Evolutionary conservation across 2,888 invertebrate species (phyloP).

Genomic region (Coremacera marginata): DNA sequence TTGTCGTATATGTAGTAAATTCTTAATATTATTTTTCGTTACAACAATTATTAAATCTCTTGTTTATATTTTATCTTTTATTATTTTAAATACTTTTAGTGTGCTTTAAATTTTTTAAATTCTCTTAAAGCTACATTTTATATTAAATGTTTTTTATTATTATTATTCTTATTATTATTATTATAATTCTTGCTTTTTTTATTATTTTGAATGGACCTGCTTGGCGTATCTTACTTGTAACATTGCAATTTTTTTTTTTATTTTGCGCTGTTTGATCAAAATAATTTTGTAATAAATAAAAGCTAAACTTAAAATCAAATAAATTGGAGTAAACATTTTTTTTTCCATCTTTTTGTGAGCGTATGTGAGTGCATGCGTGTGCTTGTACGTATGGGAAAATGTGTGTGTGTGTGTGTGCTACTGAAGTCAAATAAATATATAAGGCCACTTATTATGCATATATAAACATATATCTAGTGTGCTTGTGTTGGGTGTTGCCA

Average conservation of each 20-base stretch:
- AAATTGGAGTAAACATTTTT: background rate
- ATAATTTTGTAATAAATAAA: background rate
- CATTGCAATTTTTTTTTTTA: background rate
- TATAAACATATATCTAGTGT: conserved; percentile 26
- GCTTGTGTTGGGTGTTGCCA: conserved; percentile 38
- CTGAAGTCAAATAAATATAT: conserved; percentile 37
- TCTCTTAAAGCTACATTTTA: background rate
- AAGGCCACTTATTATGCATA: conserved; percentile 52
- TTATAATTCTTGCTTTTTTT: background rate
- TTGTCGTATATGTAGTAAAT: background rate
- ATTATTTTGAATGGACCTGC: background rate
- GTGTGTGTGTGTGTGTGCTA: conserved; percentile 13
- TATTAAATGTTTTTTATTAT: background rate
- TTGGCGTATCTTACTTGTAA: background rate
- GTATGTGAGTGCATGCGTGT: background rate
- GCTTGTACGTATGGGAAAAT: background rate
- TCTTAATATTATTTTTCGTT: background rate
- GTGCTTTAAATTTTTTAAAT: too few species aligned
- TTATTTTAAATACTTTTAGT: background rate
- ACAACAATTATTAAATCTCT: background rate
- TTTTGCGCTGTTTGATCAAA: background rate
- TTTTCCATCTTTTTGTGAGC: background rate
- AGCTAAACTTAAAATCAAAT: background rate
- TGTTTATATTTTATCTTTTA: background rate
- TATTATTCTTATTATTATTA: too few species aligned